Evolutionary conservation across 2,113 vertebrate genomes (phyloP), one percentile per base, ranked within the genome.

Genomic region (Scophthalmus maximus): DNA sequence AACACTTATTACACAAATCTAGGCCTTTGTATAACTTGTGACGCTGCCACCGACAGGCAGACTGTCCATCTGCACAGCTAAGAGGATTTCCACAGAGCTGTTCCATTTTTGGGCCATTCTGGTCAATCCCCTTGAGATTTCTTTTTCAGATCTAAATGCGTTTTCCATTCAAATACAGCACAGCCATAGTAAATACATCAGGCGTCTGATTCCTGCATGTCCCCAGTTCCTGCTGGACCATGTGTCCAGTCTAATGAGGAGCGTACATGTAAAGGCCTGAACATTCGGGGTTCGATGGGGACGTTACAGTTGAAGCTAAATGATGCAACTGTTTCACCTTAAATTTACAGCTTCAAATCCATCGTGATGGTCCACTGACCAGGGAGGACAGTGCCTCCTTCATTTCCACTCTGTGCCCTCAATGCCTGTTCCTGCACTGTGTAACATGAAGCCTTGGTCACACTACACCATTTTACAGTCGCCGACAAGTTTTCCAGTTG

Each of bases 81-180:
- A 55, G 63, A 73, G 69, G 65, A 74, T 82, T 82, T 69, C 58
- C 40, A 60, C 34, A 1, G 22, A 22, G 47, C 74, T 75, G 75
- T 42, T 78, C 59, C 53, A 78, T 59, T 65, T 70, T 60, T 56
- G 40, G 30, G 20, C 42, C 42, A 14, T 36, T 53, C 36, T 17
- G 44, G 51, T 2, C 65, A 66, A 70, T 66, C 80, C 75, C 64
- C 55, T 55, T 14, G 17, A 7, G 2, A 46, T 5, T 52, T 32
- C 65, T 30, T 56, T 27, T 15, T 23, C 36, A 25, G n/a, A 10
- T 4, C 18, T 22, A 51, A 75, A 72, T n/a, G 23, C 7, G 64
- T 50, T 46, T 59, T 27, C n/a, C 46, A 50, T 42, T 59, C 25
- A 71, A 50, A 63, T 8, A 53, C 8, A 53, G 51, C 5, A 15